Percentiles rank a stretch among this genome's conserved stretches.
Evolutionary conservation across 2,113 vertebrate species (phyloP).

Genomic region (Octodon degus): DNA sequence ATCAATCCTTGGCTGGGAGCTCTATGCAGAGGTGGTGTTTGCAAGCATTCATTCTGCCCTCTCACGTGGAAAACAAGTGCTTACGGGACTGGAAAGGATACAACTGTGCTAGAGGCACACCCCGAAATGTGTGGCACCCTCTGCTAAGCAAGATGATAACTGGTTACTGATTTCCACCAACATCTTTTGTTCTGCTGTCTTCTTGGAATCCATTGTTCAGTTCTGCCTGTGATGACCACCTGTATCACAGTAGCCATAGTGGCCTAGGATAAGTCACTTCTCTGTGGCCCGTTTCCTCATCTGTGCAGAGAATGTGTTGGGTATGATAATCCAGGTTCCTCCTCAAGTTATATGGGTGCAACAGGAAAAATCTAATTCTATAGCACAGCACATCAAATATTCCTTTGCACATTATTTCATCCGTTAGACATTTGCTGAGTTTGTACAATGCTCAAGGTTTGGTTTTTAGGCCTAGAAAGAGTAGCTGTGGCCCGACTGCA

Average conservation of each 20-base stretch:
- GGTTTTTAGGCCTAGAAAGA: not conserved
- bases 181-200: slow-evolving; percentile 17
- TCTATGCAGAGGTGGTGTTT: slow-evolving; percentile 19
- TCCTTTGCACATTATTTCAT: not conserved
- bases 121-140: not conserved
- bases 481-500: not conserved
- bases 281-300: not conserved
- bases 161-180: slow-evolving; percentile 12
- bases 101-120: not conserved
- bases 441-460: not conserved
- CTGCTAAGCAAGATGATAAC: slow-evolving; percentile 37
- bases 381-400: not conserved
- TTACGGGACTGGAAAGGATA: not conserved
- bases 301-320: not conserved
- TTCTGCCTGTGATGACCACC: not conserved
- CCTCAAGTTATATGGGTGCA: not conserved
- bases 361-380: not conserved
- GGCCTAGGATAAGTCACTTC: not conserved
- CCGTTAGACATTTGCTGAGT: not conserved
- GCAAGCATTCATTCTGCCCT: not conserved
- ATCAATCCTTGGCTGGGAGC: not conserved
- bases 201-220: not conserved
- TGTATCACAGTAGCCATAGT: not conserved
- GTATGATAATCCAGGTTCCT: not conserved
- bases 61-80: not conserved